Conservation (phyloP, 2,888 invertebrate genomes). For the Polyommatus iphigenia region DNA sequence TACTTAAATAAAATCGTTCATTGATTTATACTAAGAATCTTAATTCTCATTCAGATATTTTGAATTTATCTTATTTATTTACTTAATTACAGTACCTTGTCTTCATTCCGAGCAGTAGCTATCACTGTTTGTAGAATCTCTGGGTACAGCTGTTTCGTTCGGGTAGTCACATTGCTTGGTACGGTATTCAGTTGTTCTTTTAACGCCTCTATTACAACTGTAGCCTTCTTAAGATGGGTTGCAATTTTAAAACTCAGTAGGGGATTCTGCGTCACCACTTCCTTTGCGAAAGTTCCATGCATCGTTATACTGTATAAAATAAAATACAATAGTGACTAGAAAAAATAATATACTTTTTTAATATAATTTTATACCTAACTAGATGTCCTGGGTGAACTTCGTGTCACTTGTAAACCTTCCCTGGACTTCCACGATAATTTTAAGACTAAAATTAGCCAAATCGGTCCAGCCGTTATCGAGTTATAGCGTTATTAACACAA, state of each 20-base stretch:
- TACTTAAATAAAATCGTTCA: not conserved
- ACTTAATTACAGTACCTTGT: slow-evolving; percentile 57
- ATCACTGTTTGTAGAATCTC: slow-evolving; percentile 55
- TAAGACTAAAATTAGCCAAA: too few species aligned
- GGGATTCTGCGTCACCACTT: slow-evolving; percentile 67
- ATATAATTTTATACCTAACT: slow-evolving; percentile 42
- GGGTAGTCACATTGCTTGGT: slow-evolving; percentile 47
- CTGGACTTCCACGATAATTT: too few species aligned
- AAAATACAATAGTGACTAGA: not conserved
- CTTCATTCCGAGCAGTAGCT: slow-evolving; percentile 60
- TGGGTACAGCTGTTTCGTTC: slow-evolving; percentile 55
- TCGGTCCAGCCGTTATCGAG: too few species aligned
- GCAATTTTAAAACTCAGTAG: slow-evolving; percentile 66
- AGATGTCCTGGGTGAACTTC: too few species aligned
- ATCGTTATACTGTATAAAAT: slow-evolving; percentile 62
- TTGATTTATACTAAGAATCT: too few species aligned
- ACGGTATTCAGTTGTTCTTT: slow-evolving; percentile 56
- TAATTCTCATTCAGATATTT: not conserved
- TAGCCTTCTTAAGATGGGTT: slow-evolving; percentile 58
- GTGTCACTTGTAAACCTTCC: too few species aligned
- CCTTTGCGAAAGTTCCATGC: slow-evolving; percentile 71
- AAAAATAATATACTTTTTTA: slow-evolving; percentile 47
- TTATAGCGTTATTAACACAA: too few species aligned
- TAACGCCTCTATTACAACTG: slow-evolving; percentile 55
- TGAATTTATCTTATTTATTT: not conserved